A percentile compares a stretch with the other conserved stretches of the same genome.
phyloP scores from a whole-genome alignment of 2,888 invertebrate species.

The Strigamia maritima region DNA sequence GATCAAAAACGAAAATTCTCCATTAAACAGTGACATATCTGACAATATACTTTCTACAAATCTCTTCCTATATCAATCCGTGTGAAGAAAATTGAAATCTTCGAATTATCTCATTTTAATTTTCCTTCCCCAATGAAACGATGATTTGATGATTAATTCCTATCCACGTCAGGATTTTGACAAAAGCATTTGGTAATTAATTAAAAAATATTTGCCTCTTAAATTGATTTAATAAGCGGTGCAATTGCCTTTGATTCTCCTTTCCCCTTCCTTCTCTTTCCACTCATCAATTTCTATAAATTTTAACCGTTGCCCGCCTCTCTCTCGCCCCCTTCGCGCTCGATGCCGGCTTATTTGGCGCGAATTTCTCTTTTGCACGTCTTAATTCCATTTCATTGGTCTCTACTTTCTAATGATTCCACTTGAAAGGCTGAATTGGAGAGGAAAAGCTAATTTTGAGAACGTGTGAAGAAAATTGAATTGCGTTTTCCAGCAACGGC shows the following conservation, averaged over 20 bases:
- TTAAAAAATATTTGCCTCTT: background rate
- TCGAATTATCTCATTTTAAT: background rate
- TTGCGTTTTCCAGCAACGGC: constrained; percentile 21
- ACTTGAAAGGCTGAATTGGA: constrained; percentile 32
- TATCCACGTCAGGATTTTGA: background rate
- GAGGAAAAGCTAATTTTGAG: constrained; percentile 32
- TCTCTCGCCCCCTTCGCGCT: background rate
- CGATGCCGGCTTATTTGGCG: constrained; percentile 17
- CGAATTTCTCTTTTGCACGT: constrained; percentile 23
- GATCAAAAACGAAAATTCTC: no score
- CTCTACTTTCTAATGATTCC: constrained; percentile 28
- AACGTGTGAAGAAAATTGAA: constrained; percentile 32
- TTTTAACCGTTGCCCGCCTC: background rate
- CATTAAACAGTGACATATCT: no score
- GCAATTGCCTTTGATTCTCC: constrained; percentile 12
- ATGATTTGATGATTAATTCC: background rate
- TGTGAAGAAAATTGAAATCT: no score
- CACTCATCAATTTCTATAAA: constrained; percentile 29
- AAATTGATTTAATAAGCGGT: constrained; percentile 16
- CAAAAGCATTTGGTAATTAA: background rate
- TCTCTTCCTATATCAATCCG: no score
- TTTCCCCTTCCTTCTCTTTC: background rate
- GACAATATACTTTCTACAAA: no score
- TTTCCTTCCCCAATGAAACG: background rate
- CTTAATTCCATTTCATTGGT: constrained; percentile 32